These are phyloP conservation scores for Phainopepla nitens DNA, from an alignment of 2,113 vertebrate genomes.

Conservation along the genomic window DNA sequence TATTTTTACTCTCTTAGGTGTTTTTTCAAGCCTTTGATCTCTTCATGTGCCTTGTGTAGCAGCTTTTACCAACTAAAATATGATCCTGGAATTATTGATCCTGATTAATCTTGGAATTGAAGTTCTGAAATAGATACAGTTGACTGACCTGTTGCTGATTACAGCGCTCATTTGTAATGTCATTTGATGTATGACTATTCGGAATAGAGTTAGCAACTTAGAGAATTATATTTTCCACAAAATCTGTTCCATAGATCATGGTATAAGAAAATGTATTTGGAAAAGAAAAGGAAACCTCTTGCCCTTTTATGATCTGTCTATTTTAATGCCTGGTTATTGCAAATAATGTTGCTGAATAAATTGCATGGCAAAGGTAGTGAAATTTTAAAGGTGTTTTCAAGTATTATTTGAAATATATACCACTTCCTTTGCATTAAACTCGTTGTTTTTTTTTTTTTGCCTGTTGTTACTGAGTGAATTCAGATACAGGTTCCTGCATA, in stretches of 20 bases:
- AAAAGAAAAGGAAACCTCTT: not conserved
- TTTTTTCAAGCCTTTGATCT: not conserved
- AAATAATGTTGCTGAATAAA: not conserved
- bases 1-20: not conserved
- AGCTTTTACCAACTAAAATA: not conserved
- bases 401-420: not conserved
- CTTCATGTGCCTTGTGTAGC: not conserved
- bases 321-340: not conserved
- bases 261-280: not conserved
- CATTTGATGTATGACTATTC: not conserved
- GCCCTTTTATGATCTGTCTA: not conserved
- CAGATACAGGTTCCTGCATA: not conserved
- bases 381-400: not conserved
- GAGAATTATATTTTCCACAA: not conserved
- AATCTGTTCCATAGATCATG: not conserved
- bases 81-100: not conserved
- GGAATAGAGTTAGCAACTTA: not conserved
- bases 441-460: not conserved
- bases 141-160: slow-evolving; percentile 11
- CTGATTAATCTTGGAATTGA: not conserved
- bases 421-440: not conserved
- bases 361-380: not conserved
- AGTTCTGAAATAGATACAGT: not conserved
- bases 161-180: not conserved
- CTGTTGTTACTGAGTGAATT: not conserved